phyloP scores from a whole-genome alignment of 30 jellyfish, hydroid and myxozoan species.

The Aurelia aurita complex sp. Pacific region DNA sequence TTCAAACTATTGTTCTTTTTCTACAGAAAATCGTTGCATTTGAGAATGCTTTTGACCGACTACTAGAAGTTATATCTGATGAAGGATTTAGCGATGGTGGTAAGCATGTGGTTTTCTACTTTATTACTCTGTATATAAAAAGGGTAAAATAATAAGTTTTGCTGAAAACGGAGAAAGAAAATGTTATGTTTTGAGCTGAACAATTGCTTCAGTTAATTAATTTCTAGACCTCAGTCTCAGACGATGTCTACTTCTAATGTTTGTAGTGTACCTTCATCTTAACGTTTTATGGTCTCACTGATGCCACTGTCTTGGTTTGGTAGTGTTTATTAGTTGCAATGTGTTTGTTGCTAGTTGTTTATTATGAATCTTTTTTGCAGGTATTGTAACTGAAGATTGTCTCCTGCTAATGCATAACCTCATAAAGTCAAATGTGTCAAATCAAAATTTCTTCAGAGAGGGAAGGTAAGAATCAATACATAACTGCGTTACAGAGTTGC shows the following conservation, averaged over 20 bases:
- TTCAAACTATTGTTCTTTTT: background rate
- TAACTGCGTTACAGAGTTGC: background rate
- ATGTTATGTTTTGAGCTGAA: no score
- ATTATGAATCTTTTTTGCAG: constrained; percentile 5
- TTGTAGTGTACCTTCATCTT: no score
- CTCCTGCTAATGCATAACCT: constrained; percentile 72
- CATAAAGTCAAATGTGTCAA: constrained; percentile 75
- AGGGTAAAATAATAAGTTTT: no score
- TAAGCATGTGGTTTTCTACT: background rate
- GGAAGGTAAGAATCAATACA: constrained; percentile 73
- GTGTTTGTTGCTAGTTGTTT: no score
- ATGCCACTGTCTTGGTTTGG: no score
- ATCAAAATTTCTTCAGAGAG: constrained; percentile 84
- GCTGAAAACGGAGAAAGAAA: no score
- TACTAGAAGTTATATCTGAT: constrained; percentile 80
- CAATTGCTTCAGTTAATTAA: no score
- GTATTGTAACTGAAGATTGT: constrained; percentile 89
- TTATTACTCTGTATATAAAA: background rate
- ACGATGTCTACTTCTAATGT: no score
- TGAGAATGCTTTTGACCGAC: constrained; percentile 93
- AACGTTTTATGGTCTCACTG: no score
- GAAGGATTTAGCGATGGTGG: constrained; percentile 97
- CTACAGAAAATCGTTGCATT: constrained; percentile 93
- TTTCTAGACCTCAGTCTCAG: no score
- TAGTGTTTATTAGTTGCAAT: no score